Percentiles rank a stretch among this genome's conserved stretches.
Evolutionary conservation across 2,113 vertebrate species (phyloP).

Genomic region (Gobiocypris rarus): DNA sequence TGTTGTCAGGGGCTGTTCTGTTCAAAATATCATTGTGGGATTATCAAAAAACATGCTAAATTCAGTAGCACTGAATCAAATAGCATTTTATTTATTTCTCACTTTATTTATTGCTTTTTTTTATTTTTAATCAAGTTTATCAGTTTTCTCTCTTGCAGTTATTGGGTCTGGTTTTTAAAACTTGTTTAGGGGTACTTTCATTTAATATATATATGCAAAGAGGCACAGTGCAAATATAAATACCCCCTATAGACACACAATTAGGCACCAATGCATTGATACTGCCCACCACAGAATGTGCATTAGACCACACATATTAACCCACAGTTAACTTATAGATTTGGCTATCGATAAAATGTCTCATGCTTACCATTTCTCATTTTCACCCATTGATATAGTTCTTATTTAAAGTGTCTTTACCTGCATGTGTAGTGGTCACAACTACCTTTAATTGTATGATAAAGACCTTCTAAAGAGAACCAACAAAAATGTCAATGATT

Average conservation of each 20-base stretch:
- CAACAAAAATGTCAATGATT: background rate
- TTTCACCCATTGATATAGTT: background rate
- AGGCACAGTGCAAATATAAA: background rate
- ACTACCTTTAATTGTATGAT: background rate
- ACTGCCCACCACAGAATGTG: background rate
- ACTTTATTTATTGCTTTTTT: conserved; percentile 25
- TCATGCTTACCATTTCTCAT: background rate
- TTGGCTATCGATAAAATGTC: background rate
- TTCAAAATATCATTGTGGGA: conserved; percentile 37
- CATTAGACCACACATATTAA: background rate
- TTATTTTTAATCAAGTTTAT: conserved; percentile 10
- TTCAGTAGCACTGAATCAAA: conserved; percentile 4
- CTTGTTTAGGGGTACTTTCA: background rate
- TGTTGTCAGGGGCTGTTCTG: background rate
- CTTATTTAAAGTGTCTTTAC: background rate
- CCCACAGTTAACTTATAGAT: background rate
- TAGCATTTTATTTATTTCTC: background rate
- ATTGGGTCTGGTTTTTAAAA: too few relatives aligned
- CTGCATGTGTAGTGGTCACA: background rate
- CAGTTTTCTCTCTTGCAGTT: background rate
- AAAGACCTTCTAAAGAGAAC: background rate
- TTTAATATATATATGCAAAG: background rate
- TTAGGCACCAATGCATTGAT: background rate
- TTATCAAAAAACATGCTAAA: conserved; percentile 24
- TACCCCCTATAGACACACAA: background rate